Base-by-base conservation (phyloP, 2,888 invertebrate genomes). In the Amiota communis region DNA sequence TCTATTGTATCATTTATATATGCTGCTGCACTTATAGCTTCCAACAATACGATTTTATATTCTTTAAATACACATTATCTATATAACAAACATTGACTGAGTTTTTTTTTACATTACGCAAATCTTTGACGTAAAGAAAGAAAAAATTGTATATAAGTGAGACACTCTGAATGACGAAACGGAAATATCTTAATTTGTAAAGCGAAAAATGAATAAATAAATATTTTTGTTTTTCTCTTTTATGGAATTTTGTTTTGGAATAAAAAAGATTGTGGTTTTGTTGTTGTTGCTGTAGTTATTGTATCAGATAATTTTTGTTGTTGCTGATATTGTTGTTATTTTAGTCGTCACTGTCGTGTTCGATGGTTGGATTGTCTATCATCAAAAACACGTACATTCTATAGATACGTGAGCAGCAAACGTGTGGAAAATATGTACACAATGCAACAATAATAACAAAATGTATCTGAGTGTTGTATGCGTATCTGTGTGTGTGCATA, bases 131-230 rank as follows among this genome's bases (percentile, higher is more conserved):
- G 53, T 53, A 53, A 0, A 53, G 2, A 53, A 13, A 15, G 15
- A 8, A 53, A 13, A 8, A 53, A 53, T n/a, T n/a, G n/a, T n/a
- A 12, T 9, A n/a, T 53, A 53, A 53, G 53, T 15, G 13, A 53
- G 15, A 15, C 9, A 53, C 13, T 15, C n/a, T 53, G 74, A 75
- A 77, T 75, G 75, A 74, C 63, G 73, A 72, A 74, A 68, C 79
- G 79, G 79, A 79, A 79, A 79, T 79, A 79, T 76, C 75, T 75
- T 76, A 79, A 79, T 79, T 77, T 75, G 23, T 71, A 77, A 77
- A 79, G 63, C 74, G 8, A 36, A 36, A 36, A 36, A 36, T 36
- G 36, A n/a, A 53, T n/a, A 53, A 36, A 53, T 15, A 53, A 73
- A 65, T 71, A 70, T 75, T 71, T 49, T 71, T 15, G 67, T 74